Conservation (phyloP, 2,888 invertebrate genomes). For the Philhelius pedissequus region DNA sequence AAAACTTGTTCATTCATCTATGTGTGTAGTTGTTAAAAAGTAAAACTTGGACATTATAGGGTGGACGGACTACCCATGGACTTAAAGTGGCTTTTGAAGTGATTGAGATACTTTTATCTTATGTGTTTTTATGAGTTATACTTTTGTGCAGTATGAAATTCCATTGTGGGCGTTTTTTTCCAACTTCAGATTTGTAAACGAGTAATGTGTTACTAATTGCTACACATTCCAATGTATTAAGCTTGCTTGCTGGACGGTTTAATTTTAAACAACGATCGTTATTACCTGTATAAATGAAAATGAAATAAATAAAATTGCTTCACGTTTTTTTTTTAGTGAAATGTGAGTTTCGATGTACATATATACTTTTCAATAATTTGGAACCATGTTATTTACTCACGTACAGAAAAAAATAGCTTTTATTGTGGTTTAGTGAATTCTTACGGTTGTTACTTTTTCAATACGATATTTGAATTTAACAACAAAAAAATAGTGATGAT, state of each 20-base stretch:
- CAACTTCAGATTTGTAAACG: neutral
- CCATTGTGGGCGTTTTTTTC: neutral
- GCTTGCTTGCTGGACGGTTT: neutral
- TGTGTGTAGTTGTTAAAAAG: neutral
- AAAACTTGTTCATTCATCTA: conserved; percentile 1
- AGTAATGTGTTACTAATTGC: conserved; percentile 54
- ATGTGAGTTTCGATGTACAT: too few relatives aligned
- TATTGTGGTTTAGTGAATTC: too few relatives aligned
- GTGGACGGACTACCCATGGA: neutral
- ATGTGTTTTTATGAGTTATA: neutral
- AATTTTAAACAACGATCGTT: neutral
- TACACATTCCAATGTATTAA: conserved; percentile 70
- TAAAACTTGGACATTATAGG: neutral
- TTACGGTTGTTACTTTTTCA: too few relatives aligned
- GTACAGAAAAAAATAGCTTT: too few relatives aligned
- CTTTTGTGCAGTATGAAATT: neutral
- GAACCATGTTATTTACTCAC: too few relatives aligned
- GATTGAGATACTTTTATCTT: conserved; percentile 19
- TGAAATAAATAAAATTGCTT: too few relatives aligned
- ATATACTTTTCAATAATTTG: too few relatives aligned
- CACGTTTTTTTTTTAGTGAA: too few relatives aligned
- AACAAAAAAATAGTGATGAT: too few relatives aligned
- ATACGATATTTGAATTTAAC: too few relatives aligned
- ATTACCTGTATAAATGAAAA: neutral
- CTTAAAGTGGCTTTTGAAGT: conserved; percentile 28